Conservation (phyloP, 2,888 invertebrate species). For the Dichetophora obliterata region DNA sequence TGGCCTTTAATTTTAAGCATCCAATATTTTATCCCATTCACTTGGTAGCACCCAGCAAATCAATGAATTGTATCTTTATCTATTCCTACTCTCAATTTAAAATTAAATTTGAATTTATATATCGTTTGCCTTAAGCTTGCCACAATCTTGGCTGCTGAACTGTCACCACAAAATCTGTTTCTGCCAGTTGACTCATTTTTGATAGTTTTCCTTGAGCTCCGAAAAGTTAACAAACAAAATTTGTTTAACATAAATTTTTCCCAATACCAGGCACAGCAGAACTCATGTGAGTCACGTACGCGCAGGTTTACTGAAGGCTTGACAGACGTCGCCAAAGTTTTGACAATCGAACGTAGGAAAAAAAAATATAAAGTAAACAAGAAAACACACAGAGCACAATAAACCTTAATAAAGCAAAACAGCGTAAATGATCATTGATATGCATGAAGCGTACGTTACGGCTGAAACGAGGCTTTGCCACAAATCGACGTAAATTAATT, state of each 20-base stretch:
- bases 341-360: not conserved
- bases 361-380: not conserved
- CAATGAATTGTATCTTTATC: no score
- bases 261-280: not conserved
- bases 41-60: no score
- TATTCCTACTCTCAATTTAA: no score
- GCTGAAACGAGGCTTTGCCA: not conserved
- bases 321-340: constrained; percentile 14
- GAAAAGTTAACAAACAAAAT: not conserved
- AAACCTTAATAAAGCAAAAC: no score
- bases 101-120: no score
- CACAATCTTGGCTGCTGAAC: no score
- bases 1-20: no score
- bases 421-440: not conserved
- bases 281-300: constrained; percentile 24
- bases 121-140: no score
- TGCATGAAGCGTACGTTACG: not conserved
- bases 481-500: no score
- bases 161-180: no score
- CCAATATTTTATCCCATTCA: no score
- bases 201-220: not conserved
- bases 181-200: not conserved
- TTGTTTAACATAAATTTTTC: not conserved
- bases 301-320: not conserved
- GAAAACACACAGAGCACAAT: no score